phyloP scores from a whole-genome alignment of 2,888 invertebrate genomes.

The Acheta domesticus region DNA sequence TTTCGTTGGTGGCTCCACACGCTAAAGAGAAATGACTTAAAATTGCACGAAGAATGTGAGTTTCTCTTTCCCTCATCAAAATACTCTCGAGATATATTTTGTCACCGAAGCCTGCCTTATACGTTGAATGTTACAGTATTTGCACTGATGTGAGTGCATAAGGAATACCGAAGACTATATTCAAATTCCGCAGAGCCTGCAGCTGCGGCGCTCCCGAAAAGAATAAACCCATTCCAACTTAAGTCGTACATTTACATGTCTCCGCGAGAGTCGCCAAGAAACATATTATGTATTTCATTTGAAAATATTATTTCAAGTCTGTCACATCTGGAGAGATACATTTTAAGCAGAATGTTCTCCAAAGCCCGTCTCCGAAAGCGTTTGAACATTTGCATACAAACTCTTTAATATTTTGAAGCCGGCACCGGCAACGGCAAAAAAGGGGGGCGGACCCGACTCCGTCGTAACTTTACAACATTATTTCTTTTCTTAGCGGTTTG shows the following conservation, averaged over 20 bases:
- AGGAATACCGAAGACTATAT: background rate
- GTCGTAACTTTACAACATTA: background rate
- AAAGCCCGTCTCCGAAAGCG: background rate
- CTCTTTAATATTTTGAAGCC: constrained; percentile 18
- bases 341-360: background rate
- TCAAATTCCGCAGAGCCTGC: background rate
- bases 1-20: too few species aligned
- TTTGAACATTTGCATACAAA: background rate
- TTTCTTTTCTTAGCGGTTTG: background rate
- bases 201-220: background rate
- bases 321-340: background rate
- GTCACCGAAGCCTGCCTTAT: background rate
- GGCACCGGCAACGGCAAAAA: background rate
- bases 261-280: background rate
- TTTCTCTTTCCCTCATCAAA: background rate
- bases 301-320: background rate
- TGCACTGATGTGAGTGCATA: background rate
- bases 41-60: too few species aligned
- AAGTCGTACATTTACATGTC: constrained; percentile 1
- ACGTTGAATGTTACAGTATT: background rate
- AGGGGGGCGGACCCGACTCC: background rate
- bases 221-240: constrained; percentile 3
- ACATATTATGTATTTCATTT: constrained; percentile 18
- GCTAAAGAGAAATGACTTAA: too few species aligned
- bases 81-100: background rate